phyloP scores from a whole-genome alignment of 2,797 vertebrate genomes.

The Leucoraja ocellata region DNA sequence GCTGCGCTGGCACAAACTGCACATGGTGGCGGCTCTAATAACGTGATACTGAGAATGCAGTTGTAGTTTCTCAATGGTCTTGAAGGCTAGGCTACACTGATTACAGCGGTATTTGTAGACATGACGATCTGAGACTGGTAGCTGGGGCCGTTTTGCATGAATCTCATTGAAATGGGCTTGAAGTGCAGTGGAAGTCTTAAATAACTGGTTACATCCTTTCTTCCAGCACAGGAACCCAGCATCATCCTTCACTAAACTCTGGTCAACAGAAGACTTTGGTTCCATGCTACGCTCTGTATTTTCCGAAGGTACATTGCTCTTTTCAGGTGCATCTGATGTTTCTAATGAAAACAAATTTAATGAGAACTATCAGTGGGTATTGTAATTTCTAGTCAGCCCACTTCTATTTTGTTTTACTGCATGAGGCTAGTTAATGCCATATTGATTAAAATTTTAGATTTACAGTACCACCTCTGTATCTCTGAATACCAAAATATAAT shows the following conservation, averaged over 20 bases:
- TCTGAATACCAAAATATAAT: conserved; percentile 20
- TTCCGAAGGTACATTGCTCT: conserved; percentile 65
- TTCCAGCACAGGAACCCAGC: conserved; percentile 95
- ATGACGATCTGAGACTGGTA: conserved; percentile 93
- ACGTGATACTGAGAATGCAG: conserved; percentile 97
- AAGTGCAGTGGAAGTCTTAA: conserved; percentile 88
- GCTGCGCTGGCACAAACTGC: conserved; percentile 95
- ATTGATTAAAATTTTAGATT: conserved; percentile 22
- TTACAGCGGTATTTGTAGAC: conserved; percentile 98
- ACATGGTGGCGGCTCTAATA: conserved; percentile 95
- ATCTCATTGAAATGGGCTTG: conserved; percentile 95
- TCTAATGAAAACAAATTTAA: conserved; percentile 63
- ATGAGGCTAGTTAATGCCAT: conserved; percentile 2
- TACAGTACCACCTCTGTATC: conserved; percentile 9
- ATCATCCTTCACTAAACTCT: conserved; percentile 74
- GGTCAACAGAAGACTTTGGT: conserved; percentile 72
- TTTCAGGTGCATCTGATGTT: conserved; percentile 74
- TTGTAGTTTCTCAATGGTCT: conserved; percentile 94
- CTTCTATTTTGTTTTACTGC: conserved; percentile 36
- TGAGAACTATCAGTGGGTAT: conserved; percentile 38
- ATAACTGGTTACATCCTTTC: conserved; percentile 96
- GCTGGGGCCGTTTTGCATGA: conserved; percentile 90
- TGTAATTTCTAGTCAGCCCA: conserved; percentile 28
- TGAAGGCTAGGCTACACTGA: conserved; percentile 97
- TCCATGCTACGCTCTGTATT: conserved; percentile 60